These are phyloP conservation scores for Delia radicum DNA, from an alignment of 1,140 invertebrate species.

Conservation along the genomic window DNA sequence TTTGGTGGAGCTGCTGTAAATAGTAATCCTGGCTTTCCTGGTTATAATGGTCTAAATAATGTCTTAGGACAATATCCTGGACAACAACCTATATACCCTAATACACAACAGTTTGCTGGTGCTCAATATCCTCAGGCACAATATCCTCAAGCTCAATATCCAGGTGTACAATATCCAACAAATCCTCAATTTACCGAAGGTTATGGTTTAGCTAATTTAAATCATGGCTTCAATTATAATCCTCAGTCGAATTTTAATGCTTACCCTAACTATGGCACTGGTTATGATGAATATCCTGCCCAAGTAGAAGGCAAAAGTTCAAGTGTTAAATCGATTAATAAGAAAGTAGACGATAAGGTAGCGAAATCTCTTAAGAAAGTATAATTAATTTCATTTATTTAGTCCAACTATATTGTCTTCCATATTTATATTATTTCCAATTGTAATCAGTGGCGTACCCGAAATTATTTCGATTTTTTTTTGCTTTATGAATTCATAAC, in stretches of 20 bases:
- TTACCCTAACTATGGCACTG: neutral
- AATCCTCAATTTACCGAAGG: conserved; percentile 45
- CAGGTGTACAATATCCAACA: conserved; percentile 8
- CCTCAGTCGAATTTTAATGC: neutral
- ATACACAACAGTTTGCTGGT: conserved; percentile 20
- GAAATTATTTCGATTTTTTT: too few relatives aligned
- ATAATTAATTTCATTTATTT: neutral
- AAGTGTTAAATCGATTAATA: conserved; percentile 29
- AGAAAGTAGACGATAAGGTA: conserved; percentile 43
- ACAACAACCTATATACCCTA: conserved; percentile 34
- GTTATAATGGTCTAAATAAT: neutral
- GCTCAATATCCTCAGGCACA: conserved; percentile 30
- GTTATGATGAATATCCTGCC: neutral
- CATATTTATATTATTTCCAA: neutral
- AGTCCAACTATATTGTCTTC: neutral
- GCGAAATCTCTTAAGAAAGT: conserved; percentile 38
- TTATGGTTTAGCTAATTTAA: conserved; percentile 34
- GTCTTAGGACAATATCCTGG: conserved; percentile 35
- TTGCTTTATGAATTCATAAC: too few relatives aligned
- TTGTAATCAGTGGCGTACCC: too few relatives aligned
- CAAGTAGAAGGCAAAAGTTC: conserved; percentile 42
- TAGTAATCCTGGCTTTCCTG: conserved; percentile 35
- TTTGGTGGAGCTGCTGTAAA: conserved; percentile 1
- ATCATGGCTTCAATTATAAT: neutral
- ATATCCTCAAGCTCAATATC: conserved; percentile 31